Percentiles rank a stretch among this genome's conserved stretches.
These are phyloP conservation scores for Jordanella pulchra DNA, from an alignment of 2,797 vertebrate genomes.

Conservation along the genomic window DNA sequence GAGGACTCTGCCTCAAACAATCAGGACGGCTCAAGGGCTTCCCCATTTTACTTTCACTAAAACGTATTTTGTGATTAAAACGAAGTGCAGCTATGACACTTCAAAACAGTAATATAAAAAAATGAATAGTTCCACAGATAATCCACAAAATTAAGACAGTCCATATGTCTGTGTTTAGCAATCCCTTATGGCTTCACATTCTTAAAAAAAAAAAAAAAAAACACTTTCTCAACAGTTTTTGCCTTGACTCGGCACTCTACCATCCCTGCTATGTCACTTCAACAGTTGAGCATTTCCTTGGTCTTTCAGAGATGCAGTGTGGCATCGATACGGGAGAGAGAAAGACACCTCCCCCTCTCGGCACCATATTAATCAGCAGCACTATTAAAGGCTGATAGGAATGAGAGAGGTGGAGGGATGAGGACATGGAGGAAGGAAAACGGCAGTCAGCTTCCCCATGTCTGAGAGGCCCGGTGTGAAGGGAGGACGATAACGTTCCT, in stretches of 20 bases:
- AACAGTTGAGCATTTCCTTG: constrained; percentile 62
- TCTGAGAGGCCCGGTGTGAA: constrained; percentile 55
- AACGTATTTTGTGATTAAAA: background rate
- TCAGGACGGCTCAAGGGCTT: constrained; percentile 97
- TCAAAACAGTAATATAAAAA: background rate
- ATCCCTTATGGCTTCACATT: constrained; percentile 63
- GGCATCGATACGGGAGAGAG: constrained; percentile 62
- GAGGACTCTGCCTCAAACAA: constrained; percentile 95
- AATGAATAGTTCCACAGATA: constrained; percentile 37
- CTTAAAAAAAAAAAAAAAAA: constrained; percentile 17
- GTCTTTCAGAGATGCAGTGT: constrained; percentile 63
- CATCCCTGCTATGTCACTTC: constrained; percentile 66
- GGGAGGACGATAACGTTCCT: constrained; percentile 60
- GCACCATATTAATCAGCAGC: constrained; percentile 78
- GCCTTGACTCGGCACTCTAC: constrained; percentile 13
- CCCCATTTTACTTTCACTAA: constrained; percentile 82
- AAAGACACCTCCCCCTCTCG: constrained; percentile 59
- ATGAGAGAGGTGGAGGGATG: constrained; percentile 58
- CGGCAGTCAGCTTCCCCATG: constrained; percentile 48
- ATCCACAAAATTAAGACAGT: constrained; percentile 48
- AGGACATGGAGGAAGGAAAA: constrained; percentile 39
- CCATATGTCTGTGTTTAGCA: constrained; percentile 44
- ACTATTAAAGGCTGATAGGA: constrained; percentile 61
- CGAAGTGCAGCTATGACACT: constrained; percentile 48
- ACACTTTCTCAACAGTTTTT: constrained; percentile 41